Conservation (phyloP, 2,888 invertebrate genomes). For the Philaethria dido region DNA sequence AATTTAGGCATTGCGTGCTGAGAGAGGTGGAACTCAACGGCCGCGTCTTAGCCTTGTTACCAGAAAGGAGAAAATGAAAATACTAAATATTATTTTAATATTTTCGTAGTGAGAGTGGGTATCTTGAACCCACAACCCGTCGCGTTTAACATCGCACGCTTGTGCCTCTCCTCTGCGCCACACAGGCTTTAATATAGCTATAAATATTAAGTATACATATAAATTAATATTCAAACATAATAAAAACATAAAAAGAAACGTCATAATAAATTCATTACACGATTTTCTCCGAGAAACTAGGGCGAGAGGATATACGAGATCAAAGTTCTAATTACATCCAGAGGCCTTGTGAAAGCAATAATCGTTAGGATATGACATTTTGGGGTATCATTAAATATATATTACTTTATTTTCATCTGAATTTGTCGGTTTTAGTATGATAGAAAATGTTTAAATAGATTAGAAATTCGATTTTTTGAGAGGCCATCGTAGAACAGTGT, state of each 20-base stretch:
- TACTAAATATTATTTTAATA: no score
- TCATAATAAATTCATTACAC: slow-evolving; percentile 8
- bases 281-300: neutral
- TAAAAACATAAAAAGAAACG: neutral
- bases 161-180: no score
- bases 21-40: no score
- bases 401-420: neutral
- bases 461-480: no score
- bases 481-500: no score
- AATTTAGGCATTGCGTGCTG: no score
- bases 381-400: neutral
- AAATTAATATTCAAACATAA: neutral
- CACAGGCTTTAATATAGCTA: neutral
- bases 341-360: slow-evolving; percentile 11
- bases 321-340: neutral
- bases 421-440: no score
- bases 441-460: no score
- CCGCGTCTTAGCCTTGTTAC: no score
- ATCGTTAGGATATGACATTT: neutral
- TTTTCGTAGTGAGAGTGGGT: no score
- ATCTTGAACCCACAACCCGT: no score
- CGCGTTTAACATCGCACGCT: neutral
- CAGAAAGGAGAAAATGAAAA: no score
- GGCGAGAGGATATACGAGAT: neutral
- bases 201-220: neutral